Percentiles rank a stretch among this genome's conserved stretches.
Conservation (phyloP, 2,797 vertebrate species). For the Schizopygopsis malacanthus region DNA sequence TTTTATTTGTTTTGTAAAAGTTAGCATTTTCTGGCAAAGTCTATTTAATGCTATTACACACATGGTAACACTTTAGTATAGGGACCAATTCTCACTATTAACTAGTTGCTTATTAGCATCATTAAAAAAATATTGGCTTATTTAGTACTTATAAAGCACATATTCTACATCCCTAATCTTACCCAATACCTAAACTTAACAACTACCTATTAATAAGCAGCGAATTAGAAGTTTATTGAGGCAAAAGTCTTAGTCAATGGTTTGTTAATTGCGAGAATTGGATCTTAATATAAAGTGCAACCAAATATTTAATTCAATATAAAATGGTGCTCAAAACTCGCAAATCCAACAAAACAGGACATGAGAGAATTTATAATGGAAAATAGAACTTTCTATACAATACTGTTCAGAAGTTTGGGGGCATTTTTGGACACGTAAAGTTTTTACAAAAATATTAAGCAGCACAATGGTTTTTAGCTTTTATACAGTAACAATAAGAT, state of each 20-base stretch:
- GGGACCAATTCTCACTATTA: background rate
- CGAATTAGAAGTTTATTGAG: background rate
- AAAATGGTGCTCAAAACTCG: background rate
- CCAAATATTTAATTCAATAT: background rate
- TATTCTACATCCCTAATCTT: background rate
- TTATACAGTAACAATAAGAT: background rate
- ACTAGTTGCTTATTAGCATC: background rate
- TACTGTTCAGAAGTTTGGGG: background rate
- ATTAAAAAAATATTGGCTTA: background rate
- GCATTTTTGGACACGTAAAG: background rate
- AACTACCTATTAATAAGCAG: background rate
- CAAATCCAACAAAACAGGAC: background rate
- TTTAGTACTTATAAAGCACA: background rate
- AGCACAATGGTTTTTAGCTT: background rate
- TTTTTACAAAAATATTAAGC: background rate
- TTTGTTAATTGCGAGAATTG: background rate
- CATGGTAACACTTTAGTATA: background rate
- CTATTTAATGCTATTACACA: background rate
- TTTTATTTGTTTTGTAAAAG: conserved; percentile 4
- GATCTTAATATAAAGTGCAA: background rate
- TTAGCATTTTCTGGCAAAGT: background rate
- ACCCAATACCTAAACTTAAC: background rate
- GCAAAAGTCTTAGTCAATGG: background rate
- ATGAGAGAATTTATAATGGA: background rate
- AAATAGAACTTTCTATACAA: background rate